phyloP scores from a whole-genome alignment of 2,888 invertebrate genomes.

The Pilophorus perplexus region DNA sequence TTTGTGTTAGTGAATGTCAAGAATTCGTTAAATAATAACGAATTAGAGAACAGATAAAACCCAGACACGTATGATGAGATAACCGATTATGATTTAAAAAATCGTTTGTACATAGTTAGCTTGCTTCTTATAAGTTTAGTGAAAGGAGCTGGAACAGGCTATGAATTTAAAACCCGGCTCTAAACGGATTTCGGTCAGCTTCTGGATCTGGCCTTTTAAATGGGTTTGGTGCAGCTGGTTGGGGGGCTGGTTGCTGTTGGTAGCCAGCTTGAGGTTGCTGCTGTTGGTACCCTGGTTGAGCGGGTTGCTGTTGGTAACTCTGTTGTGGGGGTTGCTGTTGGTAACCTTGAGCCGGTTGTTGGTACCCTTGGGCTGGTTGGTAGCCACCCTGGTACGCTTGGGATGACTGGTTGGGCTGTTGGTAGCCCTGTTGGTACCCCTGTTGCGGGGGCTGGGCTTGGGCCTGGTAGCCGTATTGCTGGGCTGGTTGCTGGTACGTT shows the following conservation, averaged over 20 bases:
- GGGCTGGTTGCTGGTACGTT: slow-evolving; percentile 46
- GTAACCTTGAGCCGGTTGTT: neutral
- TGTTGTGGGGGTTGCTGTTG: neutral
- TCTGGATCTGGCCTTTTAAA: slow-evolving; percentile 55
- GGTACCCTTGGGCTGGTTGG: neutral
- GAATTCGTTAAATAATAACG: too few species aligned
- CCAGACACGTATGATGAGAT: too few species aligned
- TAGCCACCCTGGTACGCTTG: slow-evolving; percentile 51
- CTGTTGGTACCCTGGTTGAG: slow-evolving; percentile 51
- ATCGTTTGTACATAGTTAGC: too few species aligned
- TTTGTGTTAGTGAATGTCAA: too few species aligned
- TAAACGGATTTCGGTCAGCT: slow-evolving; percentile 70
- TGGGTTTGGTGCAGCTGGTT: slow-evolving; percentile 53
- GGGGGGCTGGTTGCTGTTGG: slow-evolving; percentile 44
- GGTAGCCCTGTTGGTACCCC: slow-evolving; percentile 30
- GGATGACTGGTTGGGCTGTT: slow-evolving; percentile 47
- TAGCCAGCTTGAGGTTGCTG: slow-evolving; percentile 49
- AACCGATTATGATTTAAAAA: too few species aligned
- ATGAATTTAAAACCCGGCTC: slow-evolving; percentile 55
- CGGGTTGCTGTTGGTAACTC: slow-evolving; percentile 50
- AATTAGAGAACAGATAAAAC: too few species aligned
- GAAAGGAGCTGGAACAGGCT: slow-evolving; percentile 32
- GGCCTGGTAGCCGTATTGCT: slow-evolving; percentile 29
- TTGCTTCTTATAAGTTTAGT: neutral
- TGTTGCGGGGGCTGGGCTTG: slow-evolving; percentile 52